Percentiles rank a stretch among this genome's conserved stretches.
These are phyloP conservation scores for Oryzias sinensis DNA, from an alignment of 2,797 vertebrate species.

Conservation along the genomic window DNA sequence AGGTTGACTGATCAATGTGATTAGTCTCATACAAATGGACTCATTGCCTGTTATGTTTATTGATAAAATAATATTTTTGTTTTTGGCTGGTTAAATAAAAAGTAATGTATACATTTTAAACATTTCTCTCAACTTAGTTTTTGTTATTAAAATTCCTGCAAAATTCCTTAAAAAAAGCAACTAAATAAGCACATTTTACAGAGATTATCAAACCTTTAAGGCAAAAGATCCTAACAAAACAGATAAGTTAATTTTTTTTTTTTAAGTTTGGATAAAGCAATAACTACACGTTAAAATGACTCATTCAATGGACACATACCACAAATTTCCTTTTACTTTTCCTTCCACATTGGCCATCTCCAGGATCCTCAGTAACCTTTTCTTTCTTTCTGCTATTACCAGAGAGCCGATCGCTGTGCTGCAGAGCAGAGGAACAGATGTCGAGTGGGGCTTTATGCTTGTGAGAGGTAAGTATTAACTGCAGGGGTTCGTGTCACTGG, in stretches of 20 bases:
- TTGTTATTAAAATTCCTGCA: too few species aligned
- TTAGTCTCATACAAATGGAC: constrained; percentile 38
- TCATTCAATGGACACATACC: background rate
- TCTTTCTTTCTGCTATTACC: constrained; percentile 4
- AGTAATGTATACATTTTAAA: background rate
- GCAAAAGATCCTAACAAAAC: background rate
- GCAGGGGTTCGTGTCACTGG: constrained; percentile 88
- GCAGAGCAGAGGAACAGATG: constrained; percentile 9
- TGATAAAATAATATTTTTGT: constrained; percentile 13
- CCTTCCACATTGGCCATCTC: background rate
- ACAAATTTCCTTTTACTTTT: background rate
- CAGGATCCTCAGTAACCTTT: background rate
- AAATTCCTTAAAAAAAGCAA: too few species aligned
- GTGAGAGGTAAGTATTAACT: constrained; percentile 63
- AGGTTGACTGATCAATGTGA: constrained; percentile 57
- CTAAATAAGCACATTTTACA: too few species aligned
- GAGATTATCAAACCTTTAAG: background rate
- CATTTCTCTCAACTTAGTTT: background rate
- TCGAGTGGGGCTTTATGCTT: constrained; percentile 18
- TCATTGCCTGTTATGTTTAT: constrained; percentile 9
- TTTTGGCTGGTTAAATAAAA: constrained; percentile 8
- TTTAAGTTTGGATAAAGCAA: too few species aligned
- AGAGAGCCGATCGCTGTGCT: constrained; percentile 50
- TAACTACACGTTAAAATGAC: background rate
- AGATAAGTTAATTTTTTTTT: background rate